Percentiles rank a stretch among this genome's conserved stretches.
These are phyloP conservation scores for Hymenopus coronatus DNA, from an alignment of 2,888 invertebrate species.

Conservation along the genomic window DNA sequence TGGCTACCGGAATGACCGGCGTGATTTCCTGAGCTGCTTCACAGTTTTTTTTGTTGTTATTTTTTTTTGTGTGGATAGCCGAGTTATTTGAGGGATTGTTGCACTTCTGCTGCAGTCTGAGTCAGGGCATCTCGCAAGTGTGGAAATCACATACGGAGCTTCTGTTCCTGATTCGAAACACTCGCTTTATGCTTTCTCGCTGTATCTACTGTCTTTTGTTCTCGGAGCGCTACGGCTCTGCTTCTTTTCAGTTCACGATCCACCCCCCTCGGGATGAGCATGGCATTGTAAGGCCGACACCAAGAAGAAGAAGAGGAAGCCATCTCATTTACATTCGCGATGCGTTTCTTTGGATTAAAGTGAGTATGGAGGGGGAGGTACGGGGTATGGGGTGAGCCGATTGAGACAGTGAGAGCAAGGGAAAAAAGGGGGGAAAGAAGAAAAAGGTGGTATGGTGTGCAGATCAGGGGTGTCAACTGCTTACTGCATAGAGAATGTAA, in stretches of 20 bases:
- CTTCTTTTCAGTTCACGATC: neutral
- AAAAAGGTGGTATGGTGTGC: neutral
- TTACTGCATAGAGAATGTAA: neutral
- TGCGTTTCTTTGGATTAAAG: conserved; percentile 19
- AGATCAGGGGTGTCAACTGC: neutral
- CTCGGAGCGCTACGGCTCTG: neutral
- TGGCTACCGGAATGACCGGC: too few relatives aligned
- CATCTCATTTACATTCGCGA: conserved; percentile 15
- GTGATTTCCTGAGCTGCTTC: too few relatives aligned
- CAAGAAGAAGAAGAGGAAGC: neutral
- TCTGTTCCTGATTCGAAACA: neutral
- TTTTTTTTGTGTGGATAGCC: too few relatives aligned
- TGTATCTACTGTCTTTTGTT: neutral
- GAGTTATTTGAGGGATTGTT: too few relatives aligned
- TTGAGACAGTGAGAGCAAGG: conserved; percentile 9
- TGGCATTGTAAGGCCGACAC: neutral
- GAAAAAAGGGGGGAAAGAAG: neutral
- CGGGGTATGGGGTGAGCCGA: neutral
- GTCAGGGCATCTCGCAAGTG: neutral
- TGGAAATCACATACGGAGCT: neutral
- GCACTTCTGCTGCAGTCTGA: too few relatives aligned
- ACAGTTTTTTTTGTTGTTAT: too few relatives aligned
- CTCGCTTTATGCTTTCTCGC: neutral
- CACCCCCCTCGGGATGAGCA: neutral
- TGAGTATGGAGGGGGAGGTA: neutral